Base-by-base conservation (phyloP, 1,140 invertebrate genomes). In the Neodiprion virginianus region DNA sequence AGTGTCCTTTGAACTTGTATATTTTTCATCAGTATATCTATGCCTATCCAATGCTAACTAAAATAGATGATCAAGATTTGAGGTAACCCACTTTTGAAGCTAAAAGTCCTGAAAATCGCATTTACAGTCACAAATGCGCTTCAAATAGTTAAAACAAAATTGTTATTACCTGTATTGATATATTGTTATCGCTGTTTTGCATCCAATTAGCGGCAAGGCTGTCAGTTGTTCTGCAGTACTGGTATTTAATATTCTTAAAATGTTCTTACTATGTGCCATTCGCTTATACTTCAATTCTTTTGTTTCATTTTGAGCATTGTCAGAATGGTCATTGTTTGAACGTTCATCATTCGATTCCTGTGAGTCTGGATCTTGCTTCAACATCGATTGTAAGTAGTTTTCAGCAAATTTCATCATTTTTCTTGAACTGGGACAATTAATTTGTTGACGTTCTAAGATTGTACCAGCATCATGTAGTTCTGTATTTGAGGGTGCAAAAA, bases 301-400 rank as follows among this genome's bases (percentile, higher is more conserved):
- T 61, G 11, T 17, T 61, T 14, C 8, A 61, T 61, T 61, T 61
- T 61, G 11, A 61, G 53, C 14, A 8, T 61, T 17, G n/a, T 61
- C 53, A 61, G 8, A 61, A 17, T 0, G 11, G 8, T 17, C n/a
- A 17, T 61, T 61, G n/a, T 61, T 4, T 61, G 53, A 61, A n/a
- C 53, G 11, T 61, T 61, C 53, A 7, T 61, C 2, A n/a, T n/a
- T 61, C 53, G 11, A n/a, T n/a, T 3, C 7, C 53, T 61, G 53
- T 40, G 28, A 28, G 23, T 40, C 74, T 79, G 76, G 78, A 75
- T 76, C 23, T 78, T 77, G 68, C 74, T 78, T 74, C 21, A 61
- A 67, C 10, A 69, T 70, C 28, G 28, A 40, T 40, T 40, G 28
- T 40, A 40, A 40, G 5, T 0, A 40, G 28, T 40, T 40, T 5